Evolutionary conservation across 2,888 invertebrate genomes (phyloP).

Genomic region (Amitus sp.): DNA sequence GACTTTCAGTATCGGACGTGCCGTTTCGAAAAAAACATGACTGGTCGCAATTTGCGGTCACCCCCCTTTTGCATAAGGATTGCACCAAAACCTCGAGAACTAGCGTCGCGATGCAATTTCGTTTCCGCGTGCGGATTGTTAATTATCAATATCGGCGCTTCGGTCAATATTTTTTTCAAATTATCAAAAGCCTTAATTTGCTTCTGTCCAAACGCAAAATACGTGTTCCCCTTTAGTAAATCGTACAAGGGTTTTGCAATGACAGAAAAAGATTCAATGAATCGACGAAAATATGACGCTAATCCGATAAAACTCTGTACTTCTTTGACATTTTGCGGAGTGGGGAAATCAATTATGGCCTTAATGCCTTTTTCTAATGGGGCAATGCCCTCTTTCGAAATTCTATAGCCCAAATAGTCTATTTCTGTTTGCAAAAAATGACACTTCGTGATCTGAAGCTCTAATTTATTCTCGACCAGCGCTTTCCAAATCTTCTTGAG

Average conservation of each 20-base stretch:
- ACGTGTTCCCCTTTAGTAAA: background rate
- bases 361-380: background rate
- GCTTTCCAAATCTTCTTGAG: background rate
- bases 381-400: slow-evolving; percentile 1
- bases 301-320: slow-evolving; percentile 8
- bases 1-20: slow-evolving; percentile 43
- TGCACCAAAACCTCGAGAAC: slow-evolving; percentile 1
- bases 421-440: background rate
- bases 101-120: slow-evolving; percentile 15
- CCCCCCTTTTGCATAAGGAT: slow-evolving; percentile 7
- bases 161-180: background rate
- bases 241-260: background rate
- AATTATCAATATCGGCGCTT: background rate
- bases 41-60: slow-evolving; percentile 5
- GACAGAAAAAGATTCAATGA: background rate
- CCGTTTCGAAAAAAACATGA: background rate
- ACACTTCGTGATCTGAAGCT: slow-evolving; percentile 6
- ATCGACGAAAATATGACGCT: slow-evolving; percentile 7
- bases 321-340: background rate
- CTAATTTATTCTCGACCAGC: background rate
- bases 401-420: background rate
- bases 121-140: slow-evolving; percentile 2
- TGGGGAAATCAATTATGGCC: background rate
- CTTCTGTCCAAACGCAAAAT: background rate
- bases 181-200: background rate